Percentiles rank a stretch among this genome's conserved stretches.
These are phyloP conservation scores for Andricus quercusramuli DNA, from an alignment of 2,888 invertebrate species.

Conservation along the genomic window DNA sequence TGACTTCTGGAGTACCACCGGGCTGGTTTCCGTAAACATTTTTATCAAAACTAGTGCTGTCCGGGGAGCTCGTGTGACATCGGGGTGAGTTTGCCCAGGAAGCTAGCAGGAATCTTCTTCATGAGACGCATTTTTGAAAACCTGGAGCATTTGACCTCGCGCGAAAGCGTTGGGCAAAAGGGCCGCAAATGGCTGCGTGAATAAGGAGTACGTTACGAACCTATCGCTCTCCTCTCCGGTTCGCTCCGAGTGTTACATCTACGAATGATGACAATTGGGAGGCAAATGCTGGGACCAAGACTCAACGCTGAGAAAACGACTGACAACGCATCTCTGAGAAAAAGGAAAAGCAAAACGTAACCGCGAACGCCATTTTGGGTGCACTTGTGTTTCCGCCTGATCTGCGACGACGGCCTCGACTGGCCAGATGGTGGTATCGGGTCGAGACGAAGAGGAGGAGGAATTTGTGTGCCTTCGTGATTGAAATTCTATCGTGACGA, in stretches of 20 bases:
- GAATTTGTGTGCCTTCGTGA: slow-evolving; percentile 42
- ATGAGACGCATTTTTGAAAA: neutral
- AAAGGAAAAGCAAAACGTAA: slow-evolving; percentile 29
- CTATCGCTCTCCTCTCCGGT: neutral
- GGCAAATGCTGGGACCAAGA: slow-evolving; percentile 22
- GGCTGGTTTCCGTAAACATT: too few relatives aligned
- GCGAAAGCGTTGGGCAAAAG: neutral
- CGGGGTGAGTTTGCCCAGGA: neutral
- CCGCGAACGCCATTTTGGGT: slow-evolving; percentile 38
- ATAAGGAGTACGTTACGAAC: neutral
- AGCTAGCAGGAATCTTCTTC: neutral
- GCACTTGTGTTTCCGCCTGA: slow-evolving; percentile 30
- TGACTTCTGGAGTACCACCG: too few relatives aligned
- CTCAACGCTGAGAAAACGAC: neutral
- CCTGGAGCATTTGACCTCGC: neutral
- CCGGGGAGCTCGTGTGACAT: neutral
- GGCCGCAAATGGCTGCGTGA: slow-evolving; percentile 37
- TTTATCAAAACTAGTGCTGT: neutral
- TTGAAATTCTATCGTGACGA: slow-evolving; percentile 67
- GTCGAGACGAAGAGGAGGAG: slow-evolving; percentile 45
- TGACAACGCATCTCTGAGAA: slow-evolving; percentile 31
- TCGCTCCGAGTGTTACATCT: neutral
- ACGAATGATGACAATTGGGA: neutral
- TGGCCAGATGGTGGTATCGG: slow-evolving; percentile 50
- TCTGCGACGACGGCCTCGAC: slow-evolving; percentile 36